Percentiles rank a stretch among this genome's conserved stretches.
These are phyloP conservation scores for Mylabris sibirica DNA, from an alignment of 2,888 invertebrate genomes.

Conservation along the genomic window DNA sequence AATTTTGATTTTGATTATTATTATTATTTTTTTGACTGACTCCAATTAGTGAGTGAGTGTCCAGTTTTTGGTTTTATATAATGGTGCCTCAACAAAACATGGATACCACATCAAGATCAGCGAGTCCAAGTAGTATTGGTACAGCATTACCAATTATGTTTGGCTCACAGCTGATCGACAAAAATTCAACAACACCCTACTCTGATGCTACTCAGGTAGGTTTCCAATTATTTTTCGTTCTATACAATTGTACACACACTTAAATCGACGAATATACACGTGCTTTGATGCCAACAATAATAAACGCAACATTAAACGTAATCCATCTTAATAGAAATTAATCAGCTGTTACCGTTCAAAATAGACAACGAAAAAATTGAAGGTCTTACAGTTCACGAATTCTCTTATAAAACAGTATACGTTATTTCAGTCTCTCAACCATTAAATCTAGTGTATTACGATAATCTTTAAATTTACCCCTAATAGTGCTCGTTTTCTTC, in stretches of 20 bases:
- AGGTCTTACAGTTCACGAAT: not conserved
- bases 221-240: slow-evolving; percentile 39
- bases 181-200: slow-evolving; percentile 93
- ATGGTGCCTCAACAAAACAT: slow-evolving; percentile 77
- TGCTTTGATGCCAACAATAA: not conserved
- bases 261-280: not conserved
- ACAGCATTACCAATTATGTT: slow-evolving; percentile 72
- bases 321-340: not conserved
- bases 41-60: slow-evolving; percentile 36
- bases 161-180: slow-evolving; percentile 89
- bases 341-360: slow-evolving; percentile 3
- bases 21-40: slow-evolving; percentile 12
- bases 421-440: no score
- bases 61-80: slow-evolving; percentile 43
- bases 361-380: not conserved
- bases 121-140: slow-evolving; percentile 63
- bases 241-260: not conserved
- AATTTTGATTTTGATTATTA: not conserved
- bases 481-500: no score
- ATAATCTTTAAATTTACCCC: no score
- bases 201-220: slow-evolving; percentile 97
- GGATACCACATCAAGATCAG: slow-evolving; percentile 58
- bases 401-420: not conserved
- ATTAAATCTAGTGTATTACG: no score
- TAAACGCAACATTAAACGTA: not conserved